Evolutionary conservation across 2,888 invertebrate species (phyloP).

Genomic region (Arrhopalites spinosus): DNA sequence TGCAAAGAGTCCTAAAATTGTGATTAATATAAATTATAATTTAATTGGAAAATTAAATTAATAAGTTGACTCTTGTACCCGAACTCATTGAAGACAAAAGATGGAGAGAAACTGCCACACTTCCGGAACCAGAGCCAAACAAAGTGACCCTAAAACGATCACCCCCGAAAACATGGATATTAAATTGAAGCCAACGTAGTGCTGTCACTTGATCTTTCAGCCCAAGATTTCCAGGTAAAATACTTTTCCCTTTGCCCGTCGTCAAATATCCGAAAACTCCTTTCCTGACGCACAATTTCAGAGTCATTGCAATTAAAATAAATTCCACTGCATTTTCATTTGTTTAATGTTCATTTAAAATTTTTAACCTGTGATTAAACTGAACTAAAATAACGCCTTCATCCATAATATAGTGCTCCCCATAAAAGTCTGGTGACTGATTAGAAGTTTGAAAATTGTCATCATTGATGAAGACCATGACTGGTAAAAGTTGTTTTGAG

Average conservation of each 20-base stretch:
- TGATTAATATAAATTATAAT: too few relatives aligned
- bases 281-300: constrained; percentile 43
- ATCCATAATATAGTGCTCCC: constrained; percentile 44
- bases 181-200: constrained; percentile 42
- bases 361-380: background rate
- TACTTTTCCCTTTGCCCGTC: constrained; percentile 31
- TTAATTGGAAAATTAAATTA: too few relatives aligned
- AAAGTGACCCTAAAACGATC: constrained; percentile 38
- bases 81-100: constrained; percentile 40
- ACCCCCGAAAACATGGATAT: constrained; percentile 46
- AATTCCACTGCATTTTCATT: too few relatives aligned
- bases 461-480: constrained; percentile 45
- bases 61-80: constrained; percentile 20
- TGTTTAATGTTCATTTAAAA: too few relatives aligned
- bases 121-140: too few relatives aligned
- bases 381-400: constrained; percentile 37
- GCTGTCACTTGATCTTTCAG: constrained; percentile 38
- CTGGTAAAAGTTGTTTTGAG: constrained; percentile 35
- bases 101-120: constrained; percentile 42
- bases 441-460: constrained; percentile 43
- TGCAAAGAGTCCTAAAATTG: constrained; percentile 22
- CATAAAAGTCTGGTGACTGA: constrained; percentile 37
- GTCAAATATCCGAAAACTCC: constrained; percentile 42
- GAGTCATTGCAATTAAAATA: background rate
- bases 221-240: constrained; percentile 40